These are phyloP conservation scores for Neolamprologus falcicula DNA, from an alignment of 2,113 vertebrate genomes.

Conservation along the genomic window DNA sequence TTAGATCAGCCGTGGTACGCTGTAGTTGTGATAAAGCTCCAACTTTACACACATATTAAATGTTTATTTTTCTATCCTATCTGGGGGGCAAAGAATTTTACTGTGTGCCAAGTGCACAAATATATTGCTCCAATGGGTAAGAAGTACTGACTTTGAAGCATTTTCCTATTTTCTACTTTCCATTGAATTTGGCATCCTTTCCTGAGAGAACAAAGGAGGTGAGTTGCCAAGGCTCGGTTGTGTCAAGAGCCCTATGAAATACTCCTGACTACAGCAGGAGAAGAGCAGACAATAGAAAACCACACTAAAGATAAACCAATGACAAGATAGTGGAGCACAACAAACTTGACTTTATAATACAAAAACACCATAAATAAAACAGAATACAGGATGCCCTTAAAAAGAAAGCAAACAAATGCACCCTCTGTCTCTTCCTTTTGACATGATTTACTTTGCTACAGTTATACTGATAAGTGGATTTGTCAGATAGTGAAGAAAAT, in stretches of 20 bases:
- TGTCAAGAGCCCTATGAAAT: conserved; percentile 63
- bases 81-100: background rate
- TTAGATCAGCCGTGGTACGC: conserved; percentile 14
- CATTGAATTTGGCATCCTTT: conserved; percentile 57
- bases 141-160: conserved; percentile 49
- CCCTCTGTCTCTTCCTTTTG: conserved; percentile 11
- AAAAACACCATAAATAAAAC: conserved; percentile 56
- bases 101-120: conserved; percentile 32
- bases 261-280: conserved; percentile 51
- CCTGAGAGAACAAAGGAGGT: conserved; percentile 57
- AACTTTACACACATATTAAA: conserved; percentile 20
- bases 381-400: conserved; percentile 25
- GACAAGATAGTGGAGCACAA: conserved; percentile 48
- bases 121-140: conserved; percentile 31
- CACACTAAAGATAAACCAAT: conserved; percentile 48
- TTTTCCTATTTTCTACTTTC: conserved; percentile 57
- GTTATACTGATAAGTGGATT: conserved; percentile 48
- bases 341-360: conserved; percentile 46
- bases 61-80: conserved; percentile 26
- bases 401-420: conserved; percentile 39
- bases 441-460: conserved; percentile 45
- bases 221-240: conserved; percentile 44
- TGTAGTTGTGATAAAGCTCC: conserved; percentile 25
- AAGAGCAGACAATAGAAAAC: conserved; percentile 37
- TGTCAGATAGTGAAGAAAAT: conserved; percentile 44